Evolutionary conservation across 1,140 invertebrate genomes (phyloP), one percentile per base, ranked within the genome.

Genomic region (Delia radicum): DNA sequence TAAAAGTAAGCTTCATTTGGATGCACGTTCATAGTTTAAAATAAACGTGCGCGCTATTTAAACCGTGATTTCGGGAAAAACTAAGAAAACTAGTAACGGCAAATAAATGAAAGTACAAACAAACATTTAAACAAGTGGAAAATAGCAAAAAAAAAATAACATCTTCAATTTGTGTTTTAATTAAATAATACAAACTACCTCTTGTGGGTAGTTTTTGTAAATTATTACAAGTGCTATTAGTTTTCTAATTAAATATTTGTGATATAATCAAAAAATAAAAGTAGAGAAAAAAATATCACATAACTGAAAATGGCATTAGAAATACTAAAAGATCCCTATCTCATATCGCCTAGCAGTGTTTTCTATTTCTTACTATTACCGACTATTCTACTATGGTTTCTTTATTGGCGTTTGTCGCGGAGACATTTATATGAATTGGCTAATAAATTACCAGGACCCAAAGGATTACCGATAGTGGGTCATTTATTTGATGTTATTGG

Each of bases 321-420:
- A 75, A 78, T 85, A 78, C 74, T 84, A 42, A 84, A 82, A 75
- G 81, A 83, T 74, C 69, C 78, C 4, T 77, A 81, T 33, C 76
- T 85, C 21, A 80, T 89, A 29, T 89, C 89, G 74, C 88, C 90
- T 15, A 81, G 79, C 65, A 85, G 79, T 67, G 86, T 93, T 21
- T 94, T 94, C 81, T 90, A 92, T 74, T 88, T 91, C 55, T 89
- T 94, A 13, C 85, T 94, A 18, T 80, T 93, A 12, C 92, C 93
- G 12, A 90, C 92, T 0, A 6, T 93, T 8, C 80, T 91, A 0
- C 87, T 94, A 10, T 93, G 89, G 87, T 92, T 91, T 82, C 87
- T 90, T 26, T 94, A 94, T 85, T 94, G 92, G 90, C 89, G 90
- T 42, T 86, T 94, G 75, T 92, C 91, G 0, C 88, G 92, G 24